Percentiles rank a stretch among this genome's conserved stretches.
phyloP scores from a whole-genome alignment of 2,888 invertebrate species.

The Hoplodrina blanda region DNA sequence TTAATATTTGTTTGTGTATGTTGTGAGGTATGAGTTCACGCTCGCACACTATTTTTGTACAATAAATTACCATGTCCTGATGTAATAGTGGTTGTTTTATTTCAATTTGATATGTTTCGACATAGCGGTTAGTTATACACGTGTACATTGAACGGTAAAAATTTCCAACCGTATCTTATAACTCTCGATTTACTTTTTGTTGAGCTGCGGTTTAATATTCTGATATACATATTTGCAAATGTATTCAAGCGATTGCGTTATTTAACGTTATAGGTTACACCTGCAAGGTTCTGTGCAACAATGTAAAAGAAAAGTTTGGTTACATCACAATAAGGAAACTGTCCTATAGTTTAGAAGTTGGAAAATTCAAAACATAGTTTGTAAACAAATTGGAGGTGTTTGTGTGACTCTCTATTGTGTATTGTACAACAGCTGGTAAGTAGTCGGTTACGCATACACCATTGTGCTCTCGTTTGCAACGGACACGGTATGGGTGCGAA shows the following conservation, averaged over 20 bases:
- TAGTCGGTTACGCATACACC: slow-evolving; percentile 79
- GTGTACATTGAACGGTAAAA: slow-evolving; percentile 34
- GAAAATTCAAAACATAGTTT: slow-evolving; percentile 73
- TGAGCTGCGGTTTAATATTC: slow-evolving; percentile 13
- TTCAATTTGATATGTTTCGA: slow-evolving; percentile 67
- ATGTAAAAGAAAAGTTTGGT: slow-evolving; percentile 30
- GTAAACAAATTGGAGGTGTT: slow-evolving; percentile 78
- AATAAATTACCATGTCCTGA: slow-evolving; percentile 90
- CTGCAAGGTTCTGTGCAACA: slow-evolving; percentile 21
- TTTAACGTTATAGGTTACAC: slow-evolving; percentile 1
- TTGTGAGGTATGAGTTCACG: slow-evolving; percentile 88
- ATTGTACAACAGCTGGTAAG: slow-evolving; percentile 81
- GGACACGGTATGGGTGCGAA: slow-evolving; percentile 70
- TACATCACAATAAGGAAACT: slow-evolving; percentile 56
- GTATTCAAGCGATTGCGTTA: background rate
- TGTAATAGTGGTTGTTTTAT: slow-evolving; percentile 85
- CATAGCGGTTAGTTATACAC: slow-evolving; percentile 51
- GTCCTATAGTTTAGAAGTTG: slow-evolving; percentile 34
- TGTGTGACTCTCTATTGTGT: slow-evolving; percentile 87
- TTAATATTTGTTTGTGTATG: slow-evolving; percentile 89
- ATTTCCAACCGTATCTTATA: slow-evolving; percentile 35
- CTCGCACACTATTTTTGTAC: slow-evolving; percentile 91
- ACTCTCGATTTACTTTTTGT: slow-evolving; percentile 35
- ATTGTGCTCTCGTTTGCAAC: slow-evolving; percentile 83
- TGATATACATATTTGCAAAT: slow-evolving; percentile 11